Evolutionary conservation across 1,140 invertebrate genomes (phyloP).

Genomic region (Thaumetopoea pityocampa): DNA sequence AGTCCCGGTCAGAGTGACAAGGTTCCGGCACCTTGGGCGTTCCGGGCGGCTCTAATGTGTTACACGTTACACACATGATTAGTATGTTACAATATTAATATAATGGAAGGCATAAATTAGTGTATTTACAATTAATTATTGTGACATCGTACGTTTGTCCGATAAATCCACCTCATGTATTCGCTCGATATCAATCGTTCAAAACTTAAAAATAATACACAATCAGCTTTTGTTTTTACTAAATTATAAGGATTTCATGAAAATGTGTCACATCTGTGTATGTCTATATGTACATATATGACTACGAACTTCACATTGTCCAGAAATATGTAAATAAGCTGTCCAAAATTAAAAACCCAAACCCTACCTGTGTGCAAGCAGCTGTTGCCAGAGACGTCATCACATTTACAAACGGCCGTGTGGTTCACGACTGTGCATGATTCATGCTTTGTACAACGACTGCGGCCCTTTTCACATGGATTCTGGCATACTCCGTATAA

Average conservation of each 20-base stretch:
- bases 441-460: slow-evolving; percentile 82
- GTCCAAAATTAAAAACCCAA: no score
- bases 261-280: no score
- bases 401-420: slow-evolving; percentile 82
- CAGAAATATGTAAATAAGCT: no score
- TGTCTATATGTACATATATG: no score
- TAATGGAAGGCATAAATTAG: slow-evolving; percentile 28
- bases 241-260: no score
- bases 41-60: slow-evolving; percentile 80
- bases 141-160: slow-evolving; percentile 55
- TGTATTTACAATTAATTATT: slow-evolving; percentile 44
- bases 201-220: slow-evolving; percentile 11
- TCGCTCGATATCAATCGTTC: no score
- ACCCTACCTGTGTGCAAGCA: slow-evolving; percentile 72
- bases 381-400: slow-evolving; percentile 53
- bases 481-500: slow-evolving; percentile 83
- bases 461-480: slow-evolving; percentile 78
- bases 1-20: slow-evolving; percentile 84
- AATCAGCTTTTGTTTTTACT: no score
- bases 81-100: slow-evolving; percentile 50
- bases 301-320: no score
- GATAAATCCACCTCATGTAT: slow-evolving; percentile 50
- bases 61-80: slow-evolving; percentile 67
- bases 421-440: slow-evolving; percentile 83
- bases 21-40: slow-evolving; percentile 81